Evolutionary conservation across 2,797 vertebrate genomes (phyloP).

Genomic region (Chaetophractus vellerosus): DNA sequence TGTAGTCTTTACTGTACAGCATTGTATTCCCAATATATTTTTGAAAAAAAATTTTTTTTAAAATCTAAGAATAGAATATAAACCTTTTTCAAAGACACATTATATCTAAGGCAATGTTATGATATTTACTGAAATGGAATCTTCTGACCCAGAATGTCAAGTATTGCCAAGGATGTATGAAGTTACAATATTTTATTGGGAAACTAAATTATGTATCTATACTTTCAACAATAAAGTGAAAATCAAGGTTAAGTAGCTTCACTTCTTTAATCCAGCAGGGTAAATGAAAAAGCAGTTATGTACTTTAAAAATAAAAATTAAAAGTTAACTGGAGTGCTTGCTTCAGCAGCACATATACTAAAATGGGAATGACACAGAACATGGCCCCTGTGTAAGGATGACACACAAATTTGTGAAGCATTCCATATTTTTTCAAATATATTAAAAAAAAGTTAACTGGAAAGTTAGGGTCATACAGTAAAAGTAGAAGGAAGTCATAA

Average conservation of each 20-base stretch:
- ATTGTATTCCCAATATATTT: not conserved
- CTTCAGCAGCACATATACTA: too few species aligned
- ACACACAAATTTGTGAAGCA: too few species aligned
- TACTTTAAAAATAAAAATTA: conserved; percentile 40
- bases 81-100: not conserved
- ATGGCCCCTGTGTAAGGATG: too few species aligned
- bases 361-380: too few species aligned
- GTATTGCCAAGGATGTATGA: not conserved
- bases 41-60: not conserved
- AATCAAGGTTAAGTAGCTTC: not conserved
- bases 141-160: not conserved
- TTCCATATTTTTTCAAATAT: too few species aligned
- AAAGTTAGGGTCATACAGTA: not conserved
- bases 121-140: conserved; percentile 2
- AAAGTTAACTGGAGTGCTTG: not conserved
- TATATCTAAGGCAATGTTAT: not conserved
- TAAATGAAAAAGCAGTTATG: not conserved
- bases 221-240: not conserved
- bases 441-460: not conserved
- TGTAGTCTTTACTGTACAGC: not conserved
- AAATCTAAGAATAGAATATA: not conserved
- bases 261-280: not conserved
- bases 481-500: not conserved
- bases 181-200: not conserved
- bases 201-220: conserved; percentile 2